Base-by-base conservation (phyloP, 2,888 invertebrate species). In the Agrotis segetum region DNA sequence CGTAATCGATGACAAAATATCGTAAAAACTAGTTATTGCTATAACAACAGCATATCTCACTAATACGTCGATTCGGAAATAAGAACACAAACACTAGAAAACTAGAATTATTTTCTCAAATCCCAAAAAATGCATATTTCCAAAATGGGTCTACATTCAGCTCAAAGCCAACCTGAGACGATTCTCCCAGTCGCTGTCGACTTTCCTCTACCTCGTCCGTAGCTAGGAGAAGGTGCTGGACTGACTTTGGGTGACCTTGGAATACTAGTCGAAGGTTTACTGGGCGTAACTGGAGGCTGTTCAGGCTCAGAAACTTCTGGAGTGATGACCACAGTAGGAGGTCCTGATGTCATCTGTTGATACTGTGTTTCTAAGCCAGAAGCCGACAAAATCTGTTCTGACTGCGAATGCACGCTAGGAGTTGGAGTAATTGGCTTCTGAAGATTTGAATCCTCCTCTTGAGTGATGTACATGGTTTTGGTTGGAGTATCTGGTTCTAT, bases 131-230 rank as follows among this genome's bases (percentile, higher is more conserved):
- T 44, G 40, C 19, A 24, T 46, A 7, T 21, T 19, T 17, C 44
- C 14, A 47, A 61, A 21, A 21, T 21, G 0, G 44, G 53, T 64
- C 71, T 49, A 50, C 63, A 63, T 24, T 46, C 40, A 73, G 44
- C 29, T 76, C 63, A 98, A 67, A 98, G 96, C 98, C 98, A 98
- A 1, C 98, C 98, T 19, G 98, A 97, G 75, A 98, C 97, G 79
- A 97, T 96, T 92, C 97, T 97, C 0, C 98, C 98, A 0, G 98
- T 98, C 1, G 97, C 97, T 87, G 97, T 97, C 3, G 98, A 98
- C 88, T 97, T 97, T 16, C 98, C 98, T 71, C 96, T 97, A 70
- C 96, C 97, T 47, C 96, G 58, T 1, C 96, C 77, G 85, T 95
- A 90, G 1, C 94, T 86, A 2, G 92, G 91, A 0, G 96, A 88